Evolutionary conservation across 2,113 vertebrate genomes (phyloP).

Genomic region (Vimba vimba): DNA sequence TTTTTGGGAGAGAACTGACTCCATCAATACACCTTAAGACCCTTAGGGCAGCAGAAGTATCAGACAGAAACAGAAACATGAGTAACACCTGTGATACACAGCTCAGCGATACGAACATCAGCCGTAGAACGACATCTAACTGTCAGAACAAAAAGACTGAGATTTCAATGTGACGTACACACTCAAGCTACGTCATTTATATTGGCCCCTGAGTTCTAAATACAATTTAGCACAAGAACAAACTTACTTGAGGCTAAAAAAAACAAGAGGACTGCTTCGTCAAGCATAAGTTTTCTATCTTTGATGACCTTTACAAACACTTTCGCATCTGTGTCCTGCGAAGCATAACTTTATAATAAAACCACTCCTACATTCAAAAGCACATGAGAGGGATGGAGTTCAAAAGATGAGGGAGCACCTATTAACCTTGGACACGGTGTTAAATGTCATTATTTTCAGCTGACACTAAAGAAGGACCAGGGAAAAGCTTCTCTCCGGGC

Average conservation of each 20-base stretch:
- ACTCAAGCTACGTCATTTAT: not conserved
- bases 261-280: not conserved
- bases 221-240: not conserved
- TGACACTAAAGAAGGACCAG: conserved; percentile 85
- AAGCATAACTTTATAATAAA: conserved; percentile 51
- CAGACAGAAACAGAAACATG: conserved; percentile 46
- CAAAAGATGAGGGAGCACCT: conserved; percentile 82
- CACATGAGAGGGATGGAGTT: conserved; percentile 71
- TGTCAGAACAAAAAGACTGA: not conserved
- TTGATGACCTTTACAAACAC: conserved; percentile 50
- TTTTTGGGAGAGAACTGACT: conserved; percentile 50
- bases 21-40: conserved; percentile 47
- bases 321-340: conserved; percentile 21
- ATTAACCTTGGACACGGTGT: conserved; percentile 97
- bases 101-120: not conserved
- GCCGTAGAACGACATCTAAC: not conserved
- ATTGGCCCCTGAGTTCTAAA: not conserved
- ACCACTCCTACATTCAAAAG: conserved; percentile 44
- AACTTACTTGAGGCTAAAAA: conserved; percentile 2
- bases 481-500: conserved; percentile 84
- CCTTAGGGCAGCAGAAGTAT: conserved; percentile 43
- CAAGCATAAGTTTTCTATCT: conserved; percentile 20
- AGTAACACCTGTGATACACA: conserved; percentile 46
- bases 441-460: conserved; percentile 97
- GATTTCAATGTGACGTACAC: not conserved